phyloP scores from a whole-genome alignment of 35 echinoderm and acorn worm genomes.

The Lytechinus pictus region DNA sequence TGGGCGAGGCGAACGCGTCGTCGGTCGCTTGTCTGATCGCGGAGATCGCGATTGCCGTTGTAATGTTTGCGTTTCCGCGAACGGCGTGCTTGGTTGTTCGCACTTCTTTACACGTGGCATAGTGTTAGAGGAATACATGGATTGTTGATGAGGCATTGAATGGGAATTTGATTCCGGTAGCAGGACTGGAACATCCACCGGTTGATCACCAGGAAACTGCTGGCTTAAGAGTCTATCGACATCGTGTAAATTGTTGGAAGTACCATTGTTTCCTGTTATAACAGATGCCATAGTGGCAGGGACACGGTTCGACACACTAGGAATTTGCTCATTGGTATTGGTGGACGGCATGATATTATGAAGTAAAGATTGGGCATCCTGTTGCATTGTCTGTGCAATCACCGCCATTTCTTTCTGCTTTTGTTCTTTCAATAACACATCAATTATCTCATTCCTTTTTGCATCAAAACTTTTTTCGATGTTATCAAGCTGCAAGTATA shows the following conservation, averaged over 20 bases:
- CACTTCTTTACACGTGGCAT: conserved; percentile 15
- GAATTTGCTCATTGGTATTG: background rate
- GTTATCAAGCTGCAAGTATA: conserved; percentile 73
- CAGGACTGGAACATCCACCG: conserved; percentile 24
- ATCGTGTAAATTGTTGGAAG: background rate
- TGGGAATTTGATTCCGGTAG: conserved; percentile 30
- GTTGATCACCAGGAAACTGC: conserved; percentile 30
- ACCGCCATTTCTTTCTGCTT: conserved; percentile 49
- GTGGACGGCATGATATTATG: conserved; percentile 50
- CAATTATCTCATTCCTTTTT: conserved; percentile 78
- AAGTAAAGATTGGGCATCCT: conserved; percentile 29
- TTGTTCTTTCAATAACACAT: conserved; percentile 63
- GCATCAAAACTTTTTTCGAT: conserved; percentile 86
- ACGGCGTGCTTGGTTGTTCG: background rate
- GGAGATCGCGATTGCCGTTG: conserved; percentile 6
- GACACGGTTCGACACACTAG: conserved; percentile 39
- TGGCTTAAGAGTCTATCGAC: conserved; percentile 49
- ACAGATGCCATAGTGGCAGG: conserved; percentile 22
- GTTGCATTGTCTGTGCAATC: conserved; percentile 28
- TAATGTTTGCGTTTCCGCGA: background rate
- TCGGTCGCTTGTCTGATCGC: background rate
- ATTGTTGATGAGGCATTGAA: conserved; percentile 29
- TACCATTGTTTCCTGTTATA: background rate
- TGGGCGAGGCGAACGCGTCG: background rate
- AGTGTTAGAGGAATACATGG: conserved; percentile 2